Evolutionary conservation across 2,113 vertebrate species (phyloP).

Genomic region (Dromiciops gliroides): DNA sequence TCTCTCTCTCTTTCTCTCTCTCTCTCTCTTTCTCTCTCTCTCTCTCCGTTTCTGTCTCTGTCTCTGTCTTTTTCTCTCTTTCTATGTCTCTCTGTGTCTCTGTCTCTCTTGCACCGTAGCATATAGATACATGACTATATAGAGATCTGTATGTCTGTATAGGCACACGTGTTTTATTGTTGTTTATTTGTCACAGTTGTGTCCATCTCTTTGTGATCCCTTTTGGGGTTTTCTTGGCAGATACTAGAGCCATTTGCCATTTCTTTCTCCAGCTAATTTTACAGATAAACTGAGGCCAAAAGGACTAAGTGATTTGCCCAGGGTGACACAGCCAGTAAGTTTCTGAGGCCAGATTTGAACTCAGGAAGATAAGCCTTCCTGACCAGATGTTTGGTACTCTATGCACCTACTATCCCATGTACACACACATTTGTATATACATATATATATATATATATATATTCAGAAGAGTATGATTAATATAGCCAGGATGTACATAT

Average conservation of each 20-base stretch:
- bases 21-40: background rate
- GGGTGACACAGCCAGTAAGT: background rate
- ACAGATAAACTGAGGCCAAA: background rate
- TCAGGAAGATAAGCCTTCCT: background rate
- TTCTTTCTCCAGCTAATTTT: background rate
- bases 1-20: too few species aligned
- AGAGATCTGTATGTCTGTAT: too few species aligned
- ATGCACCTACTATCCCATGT: too few species aligned
- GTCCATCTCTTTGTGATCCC: background rate
- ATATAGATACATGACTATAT: background rate
- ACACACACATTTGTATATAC: too few species aligned
- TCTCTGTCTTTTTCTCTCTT: too few species aligned
- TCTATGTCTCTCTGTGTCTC: background rate
- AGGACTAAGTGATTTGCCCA: rapidly evolving
- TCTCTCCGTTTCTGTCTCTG: background rate
- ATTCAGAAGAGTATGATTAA: background rate
- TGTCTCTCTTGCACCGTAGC: background rate
- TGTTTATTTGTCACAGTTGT: background rate
- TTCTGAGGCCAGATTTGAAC: background rate
- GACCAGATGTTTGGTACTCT: rapidly evolving
- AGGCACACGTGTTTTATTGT: background rate
- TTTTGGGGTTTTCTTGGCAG: background rate
- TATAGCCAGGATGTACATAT: background rate
- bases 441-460: too few species aligned
- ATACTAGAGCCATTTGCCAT: background rate